Evolutionary conservation across 1,140 invertebrate species (phyloP).

Genomic region (Calephelis nemesis): DNA sequence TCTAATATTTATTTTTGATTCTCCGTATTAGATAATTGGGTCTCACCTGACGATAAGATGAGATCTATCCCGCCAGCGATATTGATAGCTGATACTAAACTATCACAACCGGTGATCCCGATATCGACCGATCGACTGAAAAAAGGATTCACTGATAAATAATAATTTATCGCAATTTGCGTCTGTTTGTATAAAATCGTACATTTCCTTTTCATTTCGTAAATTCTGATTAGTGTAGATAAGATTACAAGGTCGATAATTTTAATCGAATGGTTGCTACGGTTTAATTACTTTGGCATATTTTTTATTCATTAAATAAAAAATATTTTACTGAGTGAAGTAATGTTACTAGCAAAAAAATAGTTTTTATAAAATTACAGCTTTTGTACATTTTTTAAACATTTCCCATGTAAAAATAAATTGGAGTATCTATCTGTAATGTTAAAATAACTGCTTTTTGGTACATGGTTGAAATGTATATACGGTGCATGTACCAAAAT

Average conservation of each 20-base stretch:
- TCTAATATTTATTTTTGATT: neutral
- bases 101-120: slow-evolving; percentile 59
- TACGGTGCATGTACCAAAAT: no score
- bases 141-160: slow-evolving; percentile 62
- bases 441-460: no score
- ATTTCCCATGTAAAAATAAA: no score
- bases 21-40: neutral
- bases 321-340: no score
- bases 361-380: no score
- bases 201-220: slow-evolving; percentile 57
- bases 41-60: slow-evolving; percentile 34
- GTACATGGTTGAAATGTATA: no score
- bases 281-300: neutral
- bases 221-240: slow-evolving; percentile 27
- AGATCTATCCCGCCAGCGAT: slow-evolving; percentile 1
- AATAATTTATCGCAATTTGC: slow-evolving; percentile 70
- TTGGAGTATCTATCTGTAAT: no score
- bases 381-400: no score
- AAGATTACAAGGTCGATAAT: slow-evolving; percentile 4
- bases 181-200: slow-evolving; percentile 44
- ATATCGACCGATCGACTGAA: slow-evolving; percentile 73
- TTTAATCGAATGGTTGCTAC: slow-evolving; percentile 3
- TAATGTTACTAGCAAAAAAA: no score
- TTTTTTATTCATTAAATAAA: no score
- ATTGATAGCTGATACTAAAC: slow-evolving; percentile 7